Evolutionary conservation across 2,888 invertebrate species (phyloP), one percentile per base, ranked within the genome.

Genomic region (Leptopilina drosophilae): DNA sequence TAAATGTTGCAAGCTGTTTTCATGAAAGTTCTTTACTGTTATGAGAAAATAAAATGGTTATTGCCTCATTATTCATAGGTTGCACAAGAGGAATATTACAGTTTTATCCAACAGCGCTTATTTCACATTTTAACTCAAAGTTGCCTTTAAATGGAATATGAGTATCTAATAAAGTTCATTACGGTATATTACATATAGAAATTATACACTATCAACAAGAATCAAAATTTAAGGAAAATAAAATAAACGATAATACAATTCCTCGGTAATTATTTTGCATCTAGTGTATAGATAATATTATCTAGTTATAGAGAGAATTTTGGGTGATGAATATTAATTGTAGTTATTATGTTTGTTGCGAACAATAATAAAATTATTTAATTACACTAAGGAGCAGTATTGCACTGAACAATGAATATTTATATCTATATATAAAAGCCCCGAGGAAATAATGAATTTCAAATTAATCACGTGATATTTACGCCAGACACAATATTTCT

Each of bases 61-160:
- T 66, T 66, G 42, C 46, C 66, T 66, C 66, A 73, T 73, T 73
- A 73, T 56, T 56, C 73, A 73, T 33, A 40, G 56, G 33, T 73
- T 73, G 33, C 56, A 73, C 56, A 73, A 69, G 69, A 49, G 49
- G 20, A 69, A 73, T 56, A 73, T 73, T 73, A 53, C 73, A 56
- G 53, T 73, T 73, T 73, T 73, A 73, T 73, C 73, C 73, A 33
- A 56, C n/a, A 56, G 33, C 26, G 56, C 26, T 73, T 73, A 53
- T 73, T 33, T 56, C 33, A 56, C 33, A 73, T 73, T 73, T 73
- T 73, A 42, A 9, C n/a, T 73, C 53, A n/a, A 73, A 56, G 73
- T 9, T 14, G 56, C 73, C 53, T 73, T 73, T 56, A 73, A 73
- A 14, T 73, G 73, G 33, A 73, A 73, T 73, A 69, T 33, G 56